These are phyloP conservation scores for Tachysurus fulvidraco DNA, from an alignment of 2,113 vertebrate species.

Conservation along the genomic window DNA sequence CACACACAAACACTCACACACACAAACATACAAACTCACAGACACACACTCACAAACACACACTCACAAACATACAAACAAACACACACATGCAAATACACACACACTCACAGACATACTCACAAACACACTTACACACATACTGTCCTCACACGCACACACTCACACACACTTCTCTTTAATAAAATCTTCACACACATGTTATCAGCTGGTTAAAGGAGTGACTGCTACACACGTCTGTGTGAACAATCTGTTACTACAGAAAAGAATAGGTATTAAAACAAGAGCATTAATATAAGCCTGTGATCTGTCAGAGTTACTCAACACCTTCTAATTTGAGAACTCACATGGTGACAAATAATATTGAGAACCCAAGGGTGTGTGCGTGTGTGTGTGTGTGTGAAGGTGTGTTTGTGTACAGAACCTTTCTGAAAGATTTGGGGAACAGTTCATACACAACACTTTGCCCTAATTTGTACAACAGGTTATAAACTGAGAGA, in stretches of 20 bases:
- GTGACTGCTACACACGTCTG: neutral
- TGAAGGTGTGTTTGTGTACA: neutral
- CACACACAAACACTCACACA: too few species aligned
- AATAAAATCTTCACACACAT: neutral
- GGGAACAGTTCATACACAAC: too few species aligned
- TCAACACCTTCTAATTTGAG: neutral
- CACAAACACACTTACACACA: neutral
- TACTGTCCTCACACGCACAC: too few species aligned
- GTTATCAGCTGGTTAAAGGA: neutral
- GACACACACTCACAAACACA: neutral
- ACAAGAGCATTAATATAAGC: neutral
- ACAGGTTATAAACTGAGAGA: too few species aligned
- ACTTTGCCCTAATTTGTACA: too few species aligned
- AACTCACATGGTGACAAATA: neutral
- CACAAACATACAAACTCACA: neutral
- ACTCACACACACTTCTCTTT: neutral
- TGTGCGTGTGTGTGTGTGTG: neutral
- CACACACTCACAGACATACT: neutral
- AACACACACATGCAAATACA: too few species aligned
- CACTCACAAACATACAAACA: neutral
- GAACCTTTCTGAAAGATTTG: neutral
- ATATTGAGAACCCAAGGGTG: neutral
- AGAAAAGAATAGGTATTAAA: neutral
- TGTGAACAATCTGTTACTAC: neutral
- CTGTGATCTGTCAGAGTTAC: neutral